phyloP scores from a whole-genome alignment of 1,140 invertebrate genomes.

The Microplitis demolitor region DNA sequence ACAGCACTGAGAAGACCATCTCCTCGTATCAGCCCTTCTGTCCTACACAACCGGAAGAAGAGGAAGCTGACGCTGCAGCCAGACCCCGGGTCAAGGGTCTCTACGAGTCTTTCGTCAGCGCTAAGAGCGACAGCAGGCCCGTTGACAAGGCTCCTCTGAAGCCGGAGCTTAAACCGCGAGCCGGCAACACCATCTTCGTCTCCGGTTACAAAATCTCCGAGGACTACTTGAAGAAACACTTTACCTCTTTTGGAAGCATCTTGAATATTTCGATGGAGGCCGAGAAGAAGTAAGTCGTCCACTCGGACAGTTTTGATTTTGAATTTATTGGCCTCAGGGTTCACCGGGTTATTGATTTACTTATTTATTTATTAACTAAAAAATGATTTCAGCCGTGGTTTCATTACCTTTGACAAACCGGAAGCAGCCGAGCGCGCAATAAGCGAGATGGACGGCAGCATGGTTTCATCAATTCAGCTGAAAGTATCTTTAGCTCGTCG shows the following conservation, averaged over 20 bases:
- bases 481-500: constrained; percentile 82
- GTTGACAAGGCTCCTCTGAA: constrained; percentile 60
- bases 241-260: constrained; percentile 79
- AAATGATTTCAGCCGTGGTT: constrained; percentile 74
- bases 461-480: constrained; percentile 77
- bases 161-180: constrained; percentile 69
- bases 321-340: neutral
- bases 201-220: constrained; percentile 81
- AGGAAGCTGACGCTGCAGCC: constrained; percentile 51
- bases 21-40: constrained; percentile 91
- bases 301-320: constrained; percentile 14
- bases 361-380: neutral
- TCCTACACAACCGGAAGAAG: constrained; percentile 76
- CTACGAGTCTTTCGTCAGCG: constrained; percentile 88
- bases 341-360: neutral
- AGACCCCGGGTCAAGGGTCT: constrained; percentile 72
- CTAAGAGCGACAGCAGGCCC: constrained; percentile 65
- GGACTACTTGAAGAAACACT: constrained; percentile 80
- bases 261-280: constrained; percentile 89
- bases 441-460: constrained; percentile 82
- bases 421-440: constrained; percentile 88
- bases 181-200: constrained; percentile 87
- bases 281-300: constrained; percentile 75
- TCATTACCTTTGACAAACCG: constrained; percentile 90
- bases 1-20: constrained; percentile 71